phyloP scores from a whole-genome alignment of 2,888 invertebrate species.

The Pecten maximus region DNA sequence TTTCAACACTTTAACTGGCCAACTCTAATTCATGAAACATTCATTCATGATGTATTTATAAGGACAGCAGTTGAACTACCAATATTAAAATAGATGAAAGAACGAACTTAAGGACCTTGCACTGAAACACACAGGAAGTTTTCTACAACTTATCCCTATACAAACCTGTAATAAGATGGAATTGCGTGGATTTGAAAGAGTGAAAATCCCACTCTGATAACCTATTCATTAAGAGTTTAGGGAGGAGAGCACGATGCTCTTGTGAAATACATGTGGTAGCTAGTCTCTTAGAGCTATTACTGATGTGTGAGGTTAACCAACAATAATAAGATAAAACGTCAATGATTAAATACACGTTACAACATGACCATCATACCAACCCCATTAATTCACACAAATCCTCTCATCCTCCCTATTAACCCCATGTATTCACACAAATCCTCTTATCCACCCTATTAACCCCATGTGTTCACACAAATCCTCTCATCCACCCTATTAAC shows the following conservation, averaged over 20 bases:
- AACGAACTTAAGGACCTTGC: not conserved
- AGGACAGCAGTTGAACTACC: not conserved
- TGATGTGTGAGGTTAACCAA: not conserved
- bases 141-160: not conserved
- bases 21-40: not conserved
- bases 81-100: not conserved
- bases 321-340: too few species aligned
- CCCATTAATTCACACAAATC: not conserved
- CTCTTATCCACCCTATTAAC: too few species aligned
- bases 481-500: too few species aligned
- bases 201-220: not conserved
- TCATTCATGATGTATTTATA: not conserved
- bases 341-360: not conserved
- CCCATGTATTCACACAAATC: too few species aligned
- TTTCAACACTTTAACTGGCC: not conserved
- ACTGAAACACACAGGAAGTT: not conserved
- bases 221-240: not conserved
- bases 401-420: too few species aligned
- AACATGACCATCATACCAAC: not conserved
- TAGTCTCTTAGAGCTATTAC: not conserved
- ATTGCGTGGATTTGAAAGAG: not conserved
- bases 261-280: not conserved
- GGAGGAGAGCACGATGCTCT: not conserved
- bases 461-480: too few species aligned
- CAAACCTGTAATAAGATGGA: not conserved